Percentiles rank a stretch among this genome's conserved stretches.
These are phyloP conservation scores for Calephelis perditalis DNA, from an alignment of 2,888 invertebrate species.

Conservation along the genomic window DNA sequence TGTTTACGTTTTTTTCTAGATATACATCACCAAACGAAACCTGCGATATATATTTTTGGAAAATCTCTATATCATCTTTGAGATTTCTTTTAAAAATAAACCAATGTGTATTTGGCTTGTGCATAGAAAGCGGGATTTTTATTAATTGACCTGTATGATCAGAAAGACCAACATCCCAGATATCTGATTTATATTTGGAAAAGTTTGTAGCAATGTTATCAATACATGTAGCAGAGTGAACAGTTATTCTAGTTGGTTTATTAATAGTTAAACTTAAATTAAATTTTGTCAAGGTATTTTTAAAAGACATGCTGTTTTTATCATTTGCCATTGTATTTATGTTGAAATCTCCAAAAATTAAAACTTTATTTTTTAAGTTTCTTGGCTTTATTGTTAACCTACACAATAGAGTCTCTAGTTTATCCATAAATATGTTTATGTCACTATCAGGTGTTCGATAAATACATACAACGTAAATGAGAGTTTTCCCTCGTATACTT, in stretches of 20 bases:
- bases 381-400: background rate
- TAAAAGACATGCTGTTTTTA: no score
- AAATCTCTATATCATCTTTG: background rate
- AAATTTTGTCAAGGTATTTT: no score
- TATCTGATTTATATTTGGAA: background rate
- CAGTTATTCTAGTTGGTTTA: no score
- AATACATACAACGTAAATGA: background rate
- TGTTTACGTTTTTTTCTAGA: background rate
- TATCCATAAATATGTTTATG: background rate
- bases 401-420: background rate
- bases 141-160: background rate
- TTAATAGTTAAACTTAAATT: no score
- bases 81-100: background rate
- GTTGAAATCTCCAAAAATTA: background rate
- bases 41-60: background rate
- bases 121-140: background rate
- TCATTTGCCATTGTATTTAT: no score
- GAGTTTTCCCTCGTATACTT: background rate
- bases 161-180: background rate
- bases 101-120: background rate
- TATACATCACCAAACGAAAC: background rate
- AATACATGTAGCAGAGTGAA: background rate
- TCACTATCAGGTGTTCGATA: background rate
- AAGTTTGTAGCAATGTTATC: no score
- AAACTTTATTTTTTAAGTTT: background rate